Conservation (phyloP, 2,888 invertebrate genomes). For the Drosophila cognata region DNA sequence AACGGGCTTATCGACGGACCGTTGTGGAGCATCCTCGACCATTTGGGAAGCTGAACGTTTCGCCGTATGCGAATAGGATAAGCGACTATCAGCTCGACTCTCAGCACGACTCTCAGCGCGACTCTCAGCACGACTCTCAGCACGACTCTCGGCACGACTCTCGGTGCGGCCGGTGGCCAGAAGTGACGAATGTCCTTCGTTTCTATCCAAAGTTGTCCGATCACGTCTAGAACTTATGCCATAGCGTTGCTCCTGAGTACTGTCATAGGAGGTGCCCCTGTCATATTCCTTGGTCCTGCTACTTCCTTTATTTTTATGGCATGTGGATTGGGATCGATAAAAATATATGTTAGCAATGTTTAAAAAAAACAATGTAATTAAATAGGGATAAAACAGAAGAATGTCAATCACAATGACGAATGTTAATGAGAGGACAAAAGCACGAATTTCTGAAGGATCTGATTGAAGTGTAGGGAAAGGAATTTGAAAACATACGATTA, state of each 20-base stretch:
- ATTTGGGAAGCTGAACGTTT: constrained; percentile 54
- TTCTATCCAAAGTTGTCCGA: constrained; percentile 59
- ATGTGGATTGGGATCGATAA: background rate
- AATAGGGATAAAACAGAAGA: background rate
- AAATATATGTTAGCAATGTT: constrained; percentile 15
- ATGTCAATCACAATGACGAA: constrained; percentile 9
- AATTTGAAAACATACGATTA: background rate
- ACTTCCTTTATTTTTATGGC: constrained; percentile 51
- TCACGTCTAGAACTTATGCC: constrained; percentile 65
- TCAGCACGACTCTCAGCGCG: constrained; percentile 69
- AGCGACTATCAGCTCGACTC: constrained; percentile 60
- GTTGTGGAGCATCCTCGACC: constrained; percentile 62
- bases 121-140: constrained; percentile 52
- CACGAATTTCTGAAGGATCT: background rate
- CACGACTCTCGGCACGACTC: constrained; percentile 11
- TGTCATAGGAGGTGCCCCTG: constrained; percentile 81
- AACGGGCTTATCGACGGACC: constrained; percentile 88
- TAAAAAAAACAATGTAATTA: background rate
- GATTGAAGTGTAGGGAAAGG: background rate
- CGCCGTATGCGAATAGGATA: constrained; percentile 59
- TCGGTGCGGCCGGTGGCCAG: constrained; percentile 6
- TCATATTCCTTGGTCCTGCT: constrained; percentile 74
- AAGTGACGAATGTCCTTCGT: constrained; percentile 11
- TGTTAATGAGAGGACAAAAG: constrained; percentile 1
- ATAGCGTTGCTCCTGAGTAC: constrained; percentile 67